Conservation (phyloP, 2,113 vertebrate genomes). For the Pelecanoides urinatrix region DNA sequence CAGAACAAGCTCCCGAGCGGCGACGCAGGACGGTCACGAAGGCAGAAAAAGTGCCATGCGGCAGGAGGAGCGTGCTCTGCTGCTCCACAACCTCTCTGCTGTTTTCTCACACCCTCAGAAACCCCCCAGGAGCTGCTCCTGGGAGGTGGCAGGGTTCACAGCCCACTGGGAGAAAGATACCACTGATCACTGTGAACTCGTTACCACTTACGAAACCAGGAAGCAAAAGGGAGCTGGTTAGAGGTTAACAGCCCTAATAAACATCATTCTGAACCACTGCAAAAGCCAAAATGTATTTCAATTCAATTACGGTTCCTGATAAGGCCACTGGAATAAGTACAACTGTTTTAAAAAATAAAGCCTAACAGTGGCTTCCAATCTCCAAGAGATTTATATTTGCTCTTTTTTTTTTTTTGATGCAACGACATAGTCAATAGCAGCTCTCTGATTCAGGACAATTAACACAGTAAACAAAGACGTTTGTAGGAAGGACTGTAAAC, state of each 20-base stretch:
- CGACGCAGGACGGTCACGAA: accelerated
- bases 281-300: background rate
- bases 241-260: background rate
- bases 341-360: background rate
- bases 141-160: background rate
- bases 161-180: background rate
- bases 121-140: background rate
- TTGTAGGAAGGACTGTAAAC: background rate
- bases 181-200: background rate
- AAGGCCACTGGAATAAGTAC: background rate
- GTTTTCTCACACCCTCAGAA: background rate
- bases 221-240: too few relatives aligned
- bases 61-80: background rate
- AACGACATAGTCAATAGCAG: background rate
- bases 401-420: background rate
- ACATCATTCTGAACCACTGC: background rate
- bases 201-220: background rate
- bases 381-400: background rate
- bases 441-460: background rate
- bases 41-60: background rate
- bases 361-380: background rate
- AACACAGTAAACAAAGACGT: background rate
- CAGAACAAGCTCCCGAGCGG: background rate
- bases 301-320: background rate
- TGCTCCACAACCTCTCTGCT: background rate